Percentiles rank a stretch among this genome's conserved stretches.
phyloP scores from a whole-genome alignment of 2,888 invertebrate species.

The Agrenia bidenticulata region DNA sequence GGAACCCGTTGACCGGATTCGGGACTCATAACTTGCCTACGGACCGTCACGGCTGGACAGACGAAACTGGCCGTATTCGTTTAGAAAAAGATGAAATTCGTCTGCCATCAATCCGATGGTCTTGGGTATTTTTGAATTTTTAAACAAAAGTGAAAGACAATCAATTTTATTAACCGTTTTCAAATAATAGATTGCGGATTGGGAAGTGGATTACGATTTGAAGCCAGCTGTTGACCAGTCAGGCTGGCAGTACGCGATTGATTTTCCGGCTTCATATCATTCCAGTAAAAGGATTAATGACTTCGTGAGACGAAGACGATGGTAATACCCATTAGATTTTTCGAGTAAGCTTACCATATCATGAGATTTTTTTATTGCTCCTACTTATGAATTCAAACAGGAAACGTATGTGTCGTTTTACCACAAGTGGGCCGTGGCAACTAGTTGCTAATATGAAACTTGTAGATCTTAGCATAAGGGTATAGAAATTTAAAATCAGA shows the following conservation, averaged over 20 bases:
- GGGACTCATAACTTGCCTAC: conserved; percentile 79
- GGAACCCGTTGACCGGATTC: conserved; percentile 88
- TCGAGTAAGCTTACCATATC: too few relatives aligned
- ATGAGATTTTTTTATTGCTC: too few relatives aligned
- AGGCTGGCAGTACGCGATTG: conserved; percentile 94
- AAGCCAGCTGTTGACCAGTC: conserved; percentile 86
- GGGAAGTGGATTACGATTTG: conserved; percentile 88
- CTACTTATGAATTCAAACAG: too few relatives aligned
- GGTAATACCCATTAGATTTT: conserved; percentile 57
- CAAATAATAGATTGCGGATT: conserved; percentile 70
- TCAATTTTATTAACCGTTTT: not conserved
- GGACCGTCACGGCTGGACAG: conserved; percentile 86
- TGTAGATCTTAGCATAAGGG: conserved; percentile 75
- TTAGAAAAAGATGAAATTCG: conserved; percentile 83
- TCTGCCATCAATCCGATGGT: conserved; percentile 81
- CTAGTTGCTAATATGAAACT: conserved; percentile 83
- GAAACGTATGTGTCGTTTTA: conserved; percentile 75
- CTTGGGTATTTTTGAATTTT: conserved; percentile 67
- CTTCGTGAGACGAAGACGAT: conserved; percentile 79
- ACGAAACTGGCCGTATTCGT: conserved; percentile 78
- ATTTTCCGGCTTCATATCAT: conserved; percentile 85
- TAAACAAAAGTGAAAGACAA: not conserved
- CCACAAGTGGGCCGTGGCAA: conserved; percentile 84
- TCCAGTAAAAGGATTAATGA: conserved; percentile 83
- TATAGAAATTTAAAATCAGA: conserved; percentile 55